A percentile compares a stretch with the other conserved stretches of the same genome.
Conservation (phyloP, 2,797 vertebrate genomes). For the Passerculus sandwichensis region DNA sequence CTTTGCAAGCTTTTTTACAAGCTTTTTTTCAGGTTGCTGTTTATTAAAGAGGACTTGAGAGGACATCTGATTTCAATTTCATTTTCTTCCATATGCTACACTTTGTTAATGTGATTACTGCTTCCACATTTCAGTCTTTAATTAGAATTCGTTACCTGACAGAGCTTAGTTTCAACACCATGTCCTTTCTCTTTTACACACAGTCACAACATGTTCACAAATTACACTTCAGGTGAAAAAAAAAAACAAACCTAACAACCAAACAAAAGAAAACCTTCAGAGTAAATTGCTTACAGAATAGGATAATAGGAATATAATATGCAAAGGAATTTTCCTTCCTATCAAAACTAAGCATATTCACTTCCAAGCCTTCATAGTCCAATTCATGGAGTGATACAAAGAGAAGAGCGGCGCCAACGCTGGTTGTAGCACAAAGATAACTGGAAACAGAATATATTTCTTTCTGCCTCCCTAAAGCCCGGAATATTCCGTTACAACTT, state of each 20-base stretch:
- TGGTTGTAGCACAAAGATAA: not conserved
- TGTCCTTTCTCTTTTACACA: not conserved
- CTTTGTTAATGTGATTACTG: not conserved
- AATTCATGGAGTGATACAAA: accelerated
- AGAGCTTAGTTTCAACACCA: not conserved
- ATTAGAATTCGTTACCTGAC: not conserved
- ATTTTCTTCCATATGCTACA: not conserved
- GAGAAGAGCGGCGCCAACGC: accelerated
- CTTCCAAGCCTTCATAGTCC: not conserved
- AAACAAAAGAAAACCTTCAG: not conserved
- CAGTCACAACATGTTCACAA: not conserved
- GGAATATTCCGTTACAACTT: not conserved
- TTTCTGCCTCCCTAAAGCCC: not conserved
- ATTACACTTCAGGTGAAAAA: not conserved
- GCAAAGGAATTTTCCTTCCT: not conserved
- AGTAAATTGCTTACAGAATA: not conserved
- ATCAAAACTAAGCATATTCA: not conserved
- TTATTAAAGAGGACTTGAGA: not conserved
- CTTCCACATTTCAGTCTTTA: not conserved
- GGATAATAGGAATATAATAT: not conserved
- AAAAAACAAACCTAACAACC: not conserved
- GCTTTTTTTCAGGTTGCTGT: not conserved
- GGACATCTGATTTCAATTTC: not conserved
- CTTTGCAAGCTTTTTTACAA: not conserved
- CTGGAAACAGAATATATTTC: not conserved